A percentile compares a stretch with the other conserved stretches of the same genome.
These are phyloP conservation scores for Scarus forsteni DNA, from an alignment of 2,797 vertebrate species.

Conservation along the genomic window DNA sequence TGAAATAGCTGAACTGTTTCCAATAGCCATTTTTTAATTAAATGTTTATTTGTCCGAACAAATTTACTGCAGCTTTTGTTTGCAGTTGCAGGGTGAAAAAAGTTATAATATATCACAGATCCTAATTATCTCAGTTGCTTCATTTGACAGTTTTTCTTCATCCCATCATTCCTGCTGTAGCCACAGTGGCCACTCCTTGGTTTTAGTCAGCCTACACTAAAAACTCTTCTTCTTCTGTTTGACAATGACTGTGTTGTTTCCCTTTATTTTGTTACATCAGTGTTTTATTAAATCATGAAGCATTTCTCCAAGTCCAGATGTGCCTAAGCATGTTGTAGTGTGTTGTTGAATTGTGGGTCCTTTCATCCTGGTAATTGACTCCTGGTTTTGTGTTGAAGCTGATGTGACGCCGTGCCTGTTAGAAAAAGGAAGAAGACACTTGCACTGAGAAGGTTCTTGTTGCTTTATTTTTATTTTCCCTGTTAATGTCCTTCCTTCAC, in stretches of 20 bases:
- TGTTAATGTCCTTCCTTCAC: conserved; percentile 54
- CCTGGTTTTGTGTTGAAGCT: conserved; percentile 81
- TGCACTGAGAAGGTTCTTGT: conserved; percentile 80
- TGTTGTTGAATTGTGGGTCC: conserved; percentile 37
- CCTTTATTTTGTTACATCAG: conserved; percentile 7
- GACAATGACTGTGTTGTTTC: conserved; percentile 1
- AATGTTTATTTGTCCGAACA: conserved; percentile 16
- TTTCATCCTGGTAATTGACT: conserved; percentile 69
- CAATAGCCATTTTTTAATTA: conserved; percentile 21
- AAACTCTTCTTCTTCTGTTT: conserved; percentile 5
- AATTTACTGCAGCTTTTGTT: conserved; percentile 9
- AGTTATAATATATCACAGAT: conserved; percentile 2
- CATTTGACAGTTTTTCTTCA: not conserved
- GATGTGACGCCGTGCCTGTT: conserved; percentile 75
- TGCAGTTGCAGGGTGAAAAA: conserved; percentile 2
- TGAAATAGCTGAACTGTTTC: conserved; percentile 35
- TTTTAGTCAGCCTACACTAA: conserved; percentile 2
- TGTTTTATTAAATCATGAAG: conserved; percentile 1
- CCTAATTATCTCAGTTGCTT: not conserved
- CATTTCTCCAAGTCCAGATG: not conserved
- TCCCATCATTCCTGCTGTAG: not conserved
- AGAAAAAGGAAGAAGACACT: conserved; percentile 82
- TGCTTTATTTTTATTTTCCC: conserved; percentile 54
- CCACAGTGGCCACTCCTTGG: not conserved
- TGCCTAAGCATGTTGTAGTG: conserved; percentile 23